A percentile compares a stretch with the other conserved stretches of the same genome.
Evolutionary conservation across 2,797 vertebrate genomes (phyloP).

Genomic region (Lithobates sylvaticus): DNA sequence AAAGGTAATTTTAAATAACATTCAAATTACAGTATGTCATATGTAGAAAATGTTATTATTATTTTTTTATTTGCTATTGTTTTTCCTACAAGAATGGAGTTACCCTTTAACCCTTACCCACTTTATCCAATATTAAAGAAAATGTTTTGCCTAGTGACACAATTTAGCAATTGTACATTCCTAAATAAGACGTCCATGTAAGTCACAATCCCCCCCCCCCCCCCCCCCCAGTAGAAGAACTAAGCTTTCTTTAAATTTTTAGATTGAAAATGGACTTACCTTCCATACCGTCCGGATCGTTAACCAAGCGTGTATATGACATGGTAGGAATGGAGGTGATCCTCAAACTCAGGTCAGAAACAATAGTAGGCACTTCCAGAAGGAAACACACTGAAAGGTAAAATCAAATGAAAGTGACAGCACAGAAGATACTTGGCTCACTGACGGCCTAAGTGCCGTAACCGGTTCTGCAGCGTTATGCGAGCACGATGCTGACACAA

Average conservation of each 20-base stretch:
- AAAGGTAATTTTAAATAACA: too few species aligned
- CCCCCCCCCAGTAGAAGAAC: too few species aligned
- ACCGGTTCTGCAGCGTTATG: conserved; percentile 39
- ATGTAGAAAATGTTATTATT: too few species aligned
- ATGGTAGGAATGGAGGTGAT: background rate
- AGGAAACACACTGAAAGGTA: background rate
- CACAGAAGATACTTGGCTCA: background rate
- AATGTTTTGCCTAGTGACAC: too few species aligned
- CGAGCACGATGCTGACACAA: background rate
- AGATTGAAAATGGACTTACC: conserved; percentile 12
- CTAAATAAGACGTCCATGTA: too few species aligned
- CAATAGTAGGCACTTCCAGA: background rate
- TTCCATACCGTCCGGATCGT: background rate
- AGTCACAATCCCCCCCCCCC: too few species aligned
- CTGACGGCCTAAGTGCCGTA: background rate
- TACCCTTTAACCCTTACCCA: too few species aligned
- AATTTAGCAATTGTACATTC: too few species aligned
- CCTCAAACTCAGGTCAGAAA: background rate
- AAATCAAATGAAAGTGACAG: background rate
- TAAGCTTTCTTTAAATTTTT: background rate
- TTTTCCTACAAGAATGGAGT: too few species aligned
- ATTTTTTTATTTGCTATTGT: too few species aligned
- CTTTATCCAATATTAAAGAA: too few species aligned
- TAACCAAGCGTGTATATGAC: conserved; percentile 4
- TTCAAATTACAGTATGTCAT: too few species aligned